phyloP scores from a whole-genome alignment of 2,888 invertebrate genomes.

The Melanchra persicariae region DNA sequence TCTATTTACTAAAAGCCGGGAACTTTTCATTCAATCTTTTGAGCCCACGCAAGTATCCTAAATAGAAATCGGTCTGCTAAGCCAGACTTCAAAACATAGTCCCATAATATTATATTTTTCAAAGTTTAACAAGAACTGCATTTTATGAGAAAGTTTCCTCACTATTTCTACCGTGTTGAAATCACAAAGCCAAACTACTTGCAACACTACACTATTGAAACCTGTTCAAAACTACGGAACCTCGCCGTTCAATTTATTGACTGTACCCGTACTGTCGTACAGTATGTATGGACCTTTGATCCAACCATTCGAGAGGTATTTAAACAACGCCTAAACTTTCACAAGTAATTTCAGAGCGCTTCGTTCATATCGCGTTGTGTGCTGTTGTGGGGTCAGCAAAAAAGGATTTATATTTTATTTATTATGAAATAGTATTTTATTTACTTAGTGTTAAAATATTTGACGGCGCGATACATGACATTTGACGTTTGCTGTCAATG shows the following conservation, averaged over 20 bases:
- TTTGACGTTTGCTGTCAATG: no score
- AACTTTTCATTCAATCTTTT: no score
- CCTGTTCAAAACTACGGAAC: conserved; percentile 15
- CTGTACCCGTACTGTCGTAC: conserved; percentile 73
- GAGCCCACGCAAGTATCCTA: no score
- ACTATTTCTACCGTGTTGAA: neutral
- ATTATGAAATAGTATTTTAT: no score
- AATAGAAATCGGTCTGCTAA: no score
- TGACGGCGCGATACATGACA: no score
- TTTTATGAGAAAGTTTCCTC: neutral
- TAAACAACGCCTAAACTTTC: conserved; percentile 57
- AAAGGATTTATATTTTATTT: neutral
- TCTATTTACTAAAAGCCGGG: no score
- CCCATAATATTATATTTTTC: no score
- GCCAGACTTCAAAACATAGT: no score
- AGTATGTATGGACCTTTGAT: conserved; percentile 45
- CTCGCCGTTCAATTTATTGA: conserved; percentile 2
- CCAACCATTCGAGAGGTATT: conserved; percentile 83
- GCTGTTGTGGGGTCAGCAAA: conserved; percentile 20
- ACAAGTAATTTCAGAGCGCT: conserved; percentile 55
- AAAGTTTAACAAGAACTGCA: no score
- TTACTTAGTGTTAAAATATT: no score
- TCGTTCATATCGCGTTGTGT: conserved; percentile 43
- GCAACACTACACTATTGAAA: neutral
- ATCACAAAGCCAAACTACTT: neutral